Percentiles rank a stretch among this genome's conserved stretches.
phyloP scores from a whole-genome alignment of 2,888 invertebrate species.

The Cosmia pyralina region DNA sequence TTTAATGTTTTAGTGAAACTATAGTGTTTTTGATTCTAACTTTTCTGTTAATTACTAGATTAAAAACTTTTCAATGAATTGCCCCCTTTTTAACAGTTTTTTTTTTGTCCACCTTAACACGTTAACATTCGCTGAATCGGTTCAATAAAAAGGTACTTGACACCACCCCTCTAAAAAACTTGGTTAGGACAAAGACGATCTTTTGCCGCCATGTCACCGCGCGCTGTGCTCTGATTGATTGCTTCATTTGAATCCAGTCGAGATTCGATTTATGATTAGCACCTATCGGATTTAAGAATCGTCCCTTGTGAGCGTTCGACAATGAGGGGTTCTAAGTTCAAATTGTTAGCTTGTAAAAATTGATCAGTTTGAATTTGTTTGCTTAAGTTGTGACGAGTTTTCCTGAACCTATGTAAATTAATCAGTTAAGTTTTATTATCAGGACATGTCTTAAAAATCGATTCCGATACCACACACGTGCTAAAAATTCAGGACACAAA shows the following conservation, averaged over 20 bases:
- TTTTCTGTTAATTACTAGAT: background rate
- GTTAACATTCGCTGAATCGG: constrained; percentile 15
- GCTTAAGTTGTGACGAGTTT: constrained; percentile 3
- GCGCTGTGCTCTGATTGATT: constrained; percentile 85
- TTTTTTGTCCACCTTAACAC: background rate
- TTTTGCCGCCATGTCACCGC: constrained; percentile 75
- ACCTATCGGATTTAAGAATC: constrained; percentile 71
- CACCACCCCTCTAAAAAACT: constrained; percentile 45
- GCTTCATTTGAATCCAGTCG: constrained; percentile 82
- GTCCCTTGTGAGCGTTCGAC: constrained; percentile 60
- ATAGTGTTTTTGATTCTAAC: background rate
- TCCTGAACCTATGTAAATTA: background rate
- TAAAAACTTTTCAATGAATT: background rate
- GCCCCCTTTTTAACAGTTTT: background rate
- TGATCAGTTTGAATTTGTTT: constrained; percentile 9
- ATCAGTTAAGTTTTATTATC: background rate
- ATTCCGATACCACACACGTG: background rate
- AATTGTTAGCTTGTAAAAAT: constrained; percentile 40
- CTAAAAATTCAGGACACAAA: background rate
- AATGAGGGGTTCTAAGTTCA: constrained; percentile 49
- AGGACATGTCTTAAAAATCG: background rate
- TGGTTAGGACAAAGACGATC: constrained; percentile 56
- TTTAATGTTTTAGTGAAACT: background rate
- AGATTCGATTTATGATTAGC: constrained; percentile 87
- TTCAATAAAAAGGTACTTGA: constrained; percentile 5